Evolutionary conservation across 2,888 invertebrate genomes (phyloP).

Genomic region (Toxonevra muliebris): DNA sequence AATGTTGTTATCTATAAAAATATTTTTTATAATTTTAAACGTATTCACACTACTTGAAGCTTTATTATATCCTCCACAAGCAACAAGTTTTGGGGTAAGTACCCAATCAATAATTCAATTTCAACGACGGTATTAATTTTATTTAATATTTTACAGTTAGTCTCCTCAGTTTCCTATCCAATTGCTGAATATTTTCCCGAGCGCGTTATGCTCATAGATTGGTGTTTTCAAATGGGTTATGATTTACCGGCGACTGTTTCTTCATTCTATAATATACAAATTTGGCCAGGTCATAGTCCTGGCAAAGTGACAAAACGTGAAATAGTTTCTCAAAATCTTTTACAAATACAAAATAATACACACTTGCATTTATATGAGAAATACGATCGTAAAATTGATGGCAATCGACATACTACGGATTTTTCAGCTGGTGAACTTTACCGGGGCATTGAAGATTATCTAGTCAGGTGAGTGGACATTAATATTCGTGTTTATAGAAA

Average conservation of each 20-base stretch:
- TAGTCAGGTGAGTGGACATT: slow-evolving; percentile 40
- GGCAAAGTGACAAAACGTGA: slow-evolving; percentile 37
- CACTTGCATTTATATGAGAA: slow-evolving; percentile 38
- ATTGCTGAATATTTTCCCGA: slow-evolving; percentile 55
- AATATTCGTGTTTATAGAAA: no score
- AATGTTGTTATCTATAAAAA: background rate
- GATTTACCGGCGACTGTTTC: slow-evolving; percentile 52
- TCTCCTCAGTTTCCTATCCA: slow-evolving; percentile 59
- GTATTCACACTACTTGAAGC: background rate
- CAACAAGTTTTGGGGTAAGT: slow-evolving; percentile 18
- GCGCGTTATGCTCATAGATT: slow-evolving; percentile 59
- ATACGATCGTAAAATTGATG: slow-evolving; percentile 29
- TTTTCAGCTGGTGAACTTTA: slow-evolving; percentile 63
- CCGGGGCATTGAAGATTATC: slow-evolving; percentile 54
- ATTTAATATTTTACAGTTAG: slow-evolving; percentile 46
- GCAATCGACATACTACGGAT: slow-evolving; percentile 56
- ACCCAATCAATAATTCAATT: background rate
- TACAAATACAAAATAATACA: slow-evolving; percentile 27
- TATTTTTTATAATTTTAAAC: slow-evolving; percentile 1
- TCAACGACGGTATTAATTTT: background rate
- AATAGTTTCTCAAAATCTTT: slow-evolving; percentile 24
- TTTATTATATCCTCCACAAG: slow-evolving; percentile 12
- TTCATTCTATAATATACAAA: slow-evolving; percentile 60
- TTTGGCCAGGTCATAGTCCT: slow-evolving; percentile 54
- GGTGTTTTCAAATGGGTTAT: slow-evolving; percentile 63